A percentile compares a stretch with the other conserved stretches of the same genome.
phyloP scores from a whole-genome alignment of 2,797 vertebrate genomes.

The Phrynocephalus guinanensis region DNA sequence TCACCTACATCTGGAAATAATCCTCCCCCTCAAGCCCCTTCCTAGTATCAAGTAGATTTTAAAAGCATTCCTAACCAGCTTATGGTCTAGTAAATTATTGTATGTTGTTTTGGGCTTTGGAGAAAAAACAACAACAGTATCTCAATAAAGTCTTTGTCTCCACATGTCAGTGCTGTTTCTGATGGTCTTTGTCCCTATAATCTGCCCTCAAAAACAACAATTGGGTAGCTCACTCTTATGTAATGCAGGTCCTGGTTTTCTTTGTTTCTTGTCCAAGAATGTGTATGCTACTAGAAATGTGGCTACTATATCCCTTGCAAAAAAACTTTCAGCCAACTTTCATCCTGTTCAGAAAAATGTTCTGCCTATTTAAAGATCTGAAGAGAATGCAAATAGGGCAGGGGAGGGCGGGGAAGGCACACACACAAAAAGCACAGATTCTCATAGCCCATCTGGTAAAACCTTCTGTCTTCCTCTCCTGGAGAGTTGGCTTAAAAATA shows the following conservation, averaged over 20 bases:
- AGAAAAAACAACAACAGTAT: slow-evolving; percentile 8
- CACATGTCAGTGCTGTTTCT: slow-evolving; percentile 40
- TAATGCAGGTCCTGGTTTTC: slow-evolving; percentile 56
- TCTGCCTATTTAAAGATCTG: slow-evolving; percentile 64
- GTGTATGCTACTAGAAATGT: slow-evolving; percentile 47
- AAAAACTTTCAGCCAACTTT: slow-evolving; percentile 63
- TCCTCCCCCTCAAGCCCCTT: not conserved
- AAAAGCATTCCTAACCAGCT: slow-evolving; percentile 6
- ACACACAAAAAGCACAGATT: slow-evolving; percentile 59
- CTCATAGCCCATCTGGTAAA: slow-evolving; percentile 59
- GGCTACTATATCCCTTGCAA: slow-evolving; percentile 48
- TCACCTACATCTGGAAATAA: slow-evolving; percentile 33
- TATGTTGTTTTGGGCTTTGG: not conserved
- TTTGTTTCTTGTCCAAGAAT: slow-evolving; percentile 57
- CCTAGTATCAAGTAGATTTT: not conserved
- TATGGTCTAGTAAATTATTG: not conserved
- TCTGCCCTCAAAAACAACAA: slow-evolving; percentile 37
- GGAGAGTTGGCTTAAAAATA: slow-evolving; percentile 53
- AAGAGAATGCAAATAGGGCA: slow-evolving; percentile 57
- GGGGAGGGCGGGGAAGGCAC: slow-evolving; percentile 31
- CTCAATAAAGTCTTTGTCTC: slow-evolving; percentile 41
- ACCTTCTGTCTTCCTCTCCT: slow-evolving; percentile 41
- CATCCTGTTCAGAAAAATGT: slow-evolving; percentile 54
- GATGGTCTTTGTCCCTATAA: slow-evolving; percentile 43
- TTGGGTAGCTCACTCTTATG: slow-evolving; percentile 42